These are phyloP conservation scores for Emmelina monodactyla DNA, from an alignment of 2,888 invertebrate species.

Conservation along the genomic window DNA sequence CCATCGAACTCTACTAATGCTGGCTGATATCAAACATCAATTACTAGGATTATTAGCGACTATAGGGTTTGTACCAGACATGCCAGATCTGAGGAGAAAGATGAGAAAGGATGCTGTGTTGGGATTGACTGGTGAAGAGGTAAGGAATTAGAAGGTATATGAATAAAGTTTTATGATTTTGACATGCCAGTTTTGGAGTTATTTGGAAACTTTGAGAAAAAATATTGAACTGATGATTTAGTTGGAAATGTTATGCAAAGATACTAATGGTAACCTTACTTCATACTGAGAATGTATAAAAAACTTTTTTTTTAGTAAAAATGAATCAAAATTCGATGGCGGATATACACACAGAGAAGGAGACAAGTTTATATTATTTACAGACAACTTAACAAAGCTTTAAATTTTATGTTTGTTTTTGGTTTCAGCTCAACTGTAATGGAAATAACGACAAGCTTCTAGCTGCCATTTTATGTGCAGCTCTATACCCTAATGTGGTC, in stretches of 20 bases:
- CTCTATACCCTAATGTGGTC: slow-evolving; percentile 91
- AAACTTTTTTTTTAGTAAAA: too few species aligned
- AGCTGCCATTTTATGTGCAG: slow-evolving; percentile 87
- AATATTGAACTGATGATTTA: too few species aligned
- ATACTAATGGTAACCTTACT: too few species aligned
- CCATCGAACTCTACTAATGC: slow-evolving; percentile 79
- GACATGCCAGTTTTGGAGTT: too few species aligned
- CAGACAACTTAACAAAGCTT: too few species aligned
- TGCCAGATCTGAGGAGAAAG: slow-evolving; percentile 59
- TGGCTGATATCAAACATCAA: slow-evolving; percentile 88
- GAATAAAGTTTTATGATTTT: too few species aligned
- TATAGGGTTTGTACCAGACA: slow-evolving; percentile 80
- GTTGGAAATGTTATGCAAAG: too few species aligned
- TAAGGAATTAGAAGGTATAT: slow-evolving; percentile 19
- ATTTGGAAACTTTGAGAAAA: too few species aligned
- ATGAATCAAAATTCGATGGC: too few species aligned
- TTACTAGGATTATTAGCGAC: slow-evolving; percentile 76
- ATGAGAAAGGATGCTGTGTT: slow-evolving; percentile 71
- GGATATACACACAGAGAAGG: too few species aligned
- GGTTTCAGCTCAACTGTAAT: slow-evolving; percentile 73
- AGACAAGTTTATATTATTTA: too few species aligned
- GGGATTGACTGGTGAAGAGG: slow-evolving; percentile 70
- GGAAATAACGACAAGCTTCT: slow-evolving; percentile 78
- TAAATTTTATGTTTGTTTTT: slow-evolving; percentile 6
- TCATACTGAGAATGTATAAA: too few species aligned